Evolutionary conservation across 2,888 invertebrate species (phyloP).

Genomic region (Ennomos quercinarius): DNA sequence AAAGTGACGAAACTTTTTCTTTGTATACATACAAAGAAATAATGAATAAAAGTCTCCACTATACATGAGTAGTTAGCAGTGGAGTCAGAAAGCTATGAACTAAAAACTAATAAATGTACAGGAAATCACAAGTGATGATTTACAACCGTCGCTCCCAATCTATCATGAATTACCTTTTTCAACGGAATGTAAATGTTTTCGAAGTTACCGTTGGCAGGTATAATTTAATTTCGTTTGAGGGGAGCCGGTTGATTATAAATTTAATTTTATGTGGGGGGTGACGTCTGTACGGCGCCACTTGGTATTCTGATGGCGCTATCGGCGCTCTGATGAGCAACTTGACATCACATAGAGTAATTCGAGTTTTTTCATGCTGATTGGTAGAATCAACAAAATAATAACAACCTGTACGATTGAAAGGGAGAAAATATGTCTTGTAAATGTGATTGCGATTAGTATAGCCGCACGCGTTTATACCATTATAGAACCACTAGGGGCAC

Average conservation of each 20-base stretch:
- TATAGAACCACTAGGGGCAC: no score
- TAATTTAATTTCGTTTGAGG: slow-evolving; percentile 79
- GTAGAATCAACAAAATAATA: slow-evolving; percentile 24
- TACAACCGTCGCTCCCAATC: slow-evolving; percentile 9
- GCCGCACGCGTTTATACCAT: no score
- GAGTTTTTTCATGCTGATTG: slow-evolving; percentile 42
- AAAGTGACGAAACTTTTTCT: no score
- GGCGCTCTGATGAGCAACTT: slow-evolving; percentile 65
- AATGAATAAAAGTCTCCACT: no score
- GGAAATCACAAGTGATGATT: neutral
- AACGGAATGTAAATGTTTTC: slow-evolving; percentile 77
- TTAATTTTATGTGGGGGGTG: slow-evolving; percentile 77
- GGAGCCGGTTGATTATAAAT: slow-evolving; percentile 80
- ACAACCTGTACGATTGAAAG: slow-evolving; percentile 1
- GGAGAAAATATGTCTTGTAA: neutral
- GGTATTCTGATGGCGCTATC: slow-evolving; percentile 73
- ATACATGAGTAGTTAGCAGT: no score
- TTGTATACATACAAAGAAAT: no score
- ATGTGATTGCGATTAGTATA: no score
- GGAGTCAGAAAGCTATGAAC: no score
- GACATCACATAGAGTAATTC: slow-evolving; percentile 57
- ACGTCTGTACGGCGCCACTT: slow-evolving; percentile 65
- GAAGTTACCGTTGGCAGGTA: slow-evolving; percentile 73
- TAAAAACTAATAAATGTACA: no score
- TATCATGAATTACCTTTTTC: slow-evolving; percentile 51